phyloP scores from a whole-genome alignment of 1,140 invertebrate species.

The Hylaeus anthracinus region DNA sequence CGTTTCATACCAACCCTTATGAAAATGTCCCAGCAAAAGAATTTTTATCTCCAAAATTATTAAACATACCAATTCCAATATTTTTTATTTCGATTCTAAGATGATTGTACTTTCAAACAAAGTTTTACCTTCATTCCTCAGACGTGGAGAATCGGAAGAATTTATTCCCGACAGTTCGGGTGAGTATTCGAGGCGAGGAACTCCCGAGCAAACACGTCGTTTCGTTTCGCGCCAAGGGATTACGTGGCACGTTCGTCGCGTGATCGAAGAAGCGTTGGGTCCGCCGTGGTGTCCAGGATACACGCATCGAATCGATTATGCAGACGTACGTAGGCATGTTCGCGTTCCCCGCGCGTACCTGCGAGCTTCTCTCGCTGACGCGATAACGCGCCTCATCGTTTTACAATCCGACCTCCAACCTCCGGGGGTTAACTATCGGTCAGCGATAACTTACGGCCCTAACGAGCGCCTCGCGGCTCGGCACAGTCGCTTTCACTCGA shows the following conservation, averaged over 20 bases:
- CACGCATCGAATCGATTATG: constrained; percentile 52
- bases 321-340: constrained; percentile 5
- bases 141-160: too few relatives aligned
- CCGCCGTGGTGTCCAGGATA: constrained; percentile 8
- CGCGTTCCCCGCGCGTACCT: constrained; percentile 24
- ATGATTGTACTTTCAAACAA: too few relatives aligned
- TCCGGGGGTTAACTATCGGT: constrained; percentile 52
- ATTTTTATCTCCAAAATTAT: too few relatives aligned
- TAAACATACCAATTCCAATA: too few relatives aligned
- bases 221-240: too few relatives aligned
- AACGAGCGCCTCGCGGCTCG: constrained; percentile 44
- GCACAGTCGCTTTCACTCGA: constrained; percentile 51
- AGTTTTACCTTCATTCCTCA: too few relatives aligned
- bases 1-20: too few relatives aligned
- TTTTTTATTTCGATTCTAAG: too few relatives aligned
- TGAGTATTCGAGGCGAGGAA: too few relatives aligned
- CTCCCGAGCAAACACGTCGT: too few relatives aligned
- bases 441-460: constrained; percentile 54
- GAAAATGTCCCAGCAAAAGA: too few relatives aligned
- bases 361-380: background rate
- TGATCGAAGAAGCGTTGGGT: background rate
- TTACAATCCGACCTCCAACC: constrained; percentile 49
- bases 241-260: background rate
- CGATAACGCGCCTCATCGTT: constrained; percentile 50
- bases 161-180: too few relatives aligned